Evolutionary conservation across 2,888 invertebrate genomes (phyloP), one percentile per base, ranked within the genome.

Genomic region (Lamproptera curius): DNA sequence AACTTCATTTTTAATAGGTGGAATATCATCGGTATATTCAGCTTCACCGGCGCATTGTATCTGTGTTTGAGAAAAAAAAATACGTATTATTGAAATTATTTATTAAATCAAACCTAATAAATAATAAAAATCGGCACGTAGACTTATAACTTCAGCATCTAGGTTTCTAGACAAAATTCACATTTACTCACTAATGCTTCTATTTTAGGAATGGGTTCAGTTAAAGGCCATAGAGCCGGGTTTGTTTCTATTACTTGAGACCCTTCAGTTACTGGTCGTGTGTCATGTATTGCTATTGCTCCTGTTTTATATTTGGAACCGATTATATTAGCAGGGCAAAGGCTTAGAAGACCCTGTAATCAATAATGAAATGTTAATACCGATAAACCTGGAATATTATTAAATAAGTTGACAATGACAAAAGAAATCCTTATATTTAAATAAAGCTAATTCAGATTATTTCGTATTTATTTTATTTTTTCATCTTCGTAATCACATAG

Each of bases 31-130:
- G 1, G 90, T 76, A 66, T 91, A 94, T 55, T 88, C 74, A 0
- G 92, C 92, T 69, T 93, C 92, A 0, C 94, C 94, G 35, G 91
- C 83, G 58, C 89, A 89, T 76, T 92, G 92, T 6, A 79, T 70
- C 77, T 81, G 45, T 35, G 35, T 11, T 10, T 28, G n/a, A 28
- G n/a, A 28, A 28, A 28, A 28, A 2, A 28, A n/a, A n/a, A n/a
- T n/a, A n/a, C n/a, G n/a, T n/a, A n/a, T n/a, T n/a, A n/a, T n/a
- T n/a, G n/a, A n/a, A n/a, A n/a, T n/a, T n/a, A n/a, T n/a, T n/a
- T n/a, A n/a, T n/a, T n/a, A n/a, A n/a, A n/a, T n/a, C n/a, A n/a
- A n/a, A n/a, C n/a, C n/a, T n/a, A n/a, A n/a, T n/a, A n/a, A n/a
- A n/a, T n/a, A n/a, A n/a, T n/a, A n/a, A n/a, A n/a, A n/a, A n/a